Percentiles rank a stretch among this genome's conserved stretches.
These are phyloP conservation scores for Campylorhamphus procurvoides DNA, from an alignment of 2,113 vertebrate genomes.

Conservation along the genomic window DNA sequence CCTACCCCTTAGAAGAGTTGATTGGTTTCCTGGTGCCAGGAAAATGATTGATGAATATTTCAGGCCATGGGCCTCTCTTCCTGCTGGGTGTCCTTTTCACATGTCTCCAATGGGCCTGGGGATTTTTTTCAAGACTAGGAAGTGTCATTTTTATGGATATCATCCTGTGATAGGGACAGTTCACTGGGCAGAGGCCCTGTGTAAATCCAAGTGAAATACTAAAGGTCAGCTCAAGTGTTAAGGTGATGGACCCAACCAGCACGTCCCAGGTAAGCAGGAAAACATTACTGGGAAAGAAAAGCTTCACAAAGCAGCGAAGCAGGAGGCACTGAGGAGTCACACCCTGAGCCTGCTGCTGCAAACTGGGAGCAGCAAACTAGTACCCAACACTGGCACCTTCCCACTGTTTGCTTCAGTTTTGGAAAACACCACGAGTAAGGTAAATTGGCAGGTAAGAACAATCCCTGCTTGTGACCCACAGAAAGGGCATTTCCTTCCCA, in stretches of 20 bases:
- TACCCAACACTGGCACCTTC: rapidly evolving
- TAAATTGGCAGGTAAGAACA: not conserved
- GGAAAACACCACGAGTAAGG: rapidly evolving
- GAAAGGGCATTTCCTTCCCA: not conserved
- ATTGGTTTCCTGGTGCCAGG: conserved; percentile 82
- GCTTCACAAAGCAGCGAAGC: not conserved
- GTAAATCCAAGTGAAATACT: not conserved
- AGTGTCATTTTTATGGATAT: conserved; percentile 69
- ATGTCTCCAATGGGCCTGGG: conserved; percentile 44
- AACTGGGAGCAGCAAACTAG: too few relatives aligned
- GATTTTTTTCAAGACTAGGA: conserved; percentile 61
- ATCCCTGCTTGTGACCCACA: not conserved
- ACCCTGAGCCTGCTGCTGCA: rapidly evolving
- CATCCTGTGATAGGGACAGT: conserved; percentile 26
- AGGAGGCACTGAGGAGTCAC: not conserved
- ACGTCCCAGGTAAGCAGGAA: not conserved
- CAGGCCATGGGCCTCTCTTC: conserved; percentile 64
- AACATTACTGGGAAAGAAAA: not conserved
- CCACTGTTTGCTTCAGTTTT: rapidly evolving
- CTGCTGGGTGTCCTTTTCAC: conserved; percentile 74
- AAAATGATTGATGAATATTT: conserved; percentile 85
- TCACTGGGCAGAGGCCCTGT: not conserved
- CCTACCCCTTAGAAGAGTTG: conserved; percentile 71
- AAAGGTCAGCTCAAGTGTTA: not conserved
- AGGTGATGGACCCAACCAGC: not conserved